phyloP scores from a whole-genome alignment of 2,797 vertebrate species.

The Centroberyx gerrardi region DNA sequence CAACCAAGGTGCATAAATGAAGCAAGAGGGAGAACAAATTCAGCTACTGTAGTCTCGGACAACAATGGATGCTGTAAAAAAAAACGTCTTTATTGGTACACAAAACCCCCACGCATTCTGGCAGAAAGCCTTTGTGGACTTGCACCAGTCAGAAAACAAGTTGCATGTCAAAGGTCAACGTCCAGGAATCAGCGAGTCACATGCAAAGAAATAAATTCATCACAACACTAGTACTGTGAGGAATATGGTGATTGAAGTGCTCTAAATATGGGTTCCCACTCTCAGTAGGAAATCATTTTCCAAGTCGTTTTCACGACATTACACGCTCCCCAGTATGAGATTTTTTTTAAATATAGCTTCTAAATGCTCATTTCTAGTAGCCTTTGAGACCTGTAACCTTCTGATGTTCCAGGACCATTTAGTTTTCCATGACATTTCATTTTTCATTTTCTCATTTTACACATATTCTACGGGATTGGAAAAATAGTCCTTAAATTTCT shows the following conservation, averaged over 20 bases:
- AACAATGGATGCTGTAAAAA: not conserved
- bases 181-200: not conserved
- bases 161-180: not conserved
- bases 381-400: constrained; percentile 30
- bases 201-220: no score
- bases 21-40: not conserved
- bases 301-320: constrained; percentile 19
- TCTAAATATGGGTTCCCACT: constrained; percentile 10
- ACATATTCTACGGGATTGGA: constrained; percentile 1
- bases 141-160: not conserved
- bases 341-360: constrained; percentile 7
- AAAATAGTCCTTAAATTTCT: constrained; percentile 1
- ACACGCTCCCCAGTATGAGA: not conserved
- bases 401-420: constrained; percentile 34
- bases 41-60: not conserved
- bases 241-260: constrained; percentile 34
- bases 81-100: no score
- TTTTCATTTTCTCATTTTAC: constrained; percentile 1
- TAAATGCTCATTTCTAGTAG: constrained; percentile 13
- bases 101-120: not conserved
- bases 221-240: not conserved
- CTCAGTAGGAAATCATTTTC: constrained; percentile 21
- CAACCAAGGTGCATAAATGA: no score
- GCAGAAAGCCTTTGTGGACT: not conserved
- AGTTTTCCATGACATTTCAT: constrained; percentile 36